Conservation (phyloP, 2,888 invertebrate genomes). For the Choreutis nemorana region DNA sequence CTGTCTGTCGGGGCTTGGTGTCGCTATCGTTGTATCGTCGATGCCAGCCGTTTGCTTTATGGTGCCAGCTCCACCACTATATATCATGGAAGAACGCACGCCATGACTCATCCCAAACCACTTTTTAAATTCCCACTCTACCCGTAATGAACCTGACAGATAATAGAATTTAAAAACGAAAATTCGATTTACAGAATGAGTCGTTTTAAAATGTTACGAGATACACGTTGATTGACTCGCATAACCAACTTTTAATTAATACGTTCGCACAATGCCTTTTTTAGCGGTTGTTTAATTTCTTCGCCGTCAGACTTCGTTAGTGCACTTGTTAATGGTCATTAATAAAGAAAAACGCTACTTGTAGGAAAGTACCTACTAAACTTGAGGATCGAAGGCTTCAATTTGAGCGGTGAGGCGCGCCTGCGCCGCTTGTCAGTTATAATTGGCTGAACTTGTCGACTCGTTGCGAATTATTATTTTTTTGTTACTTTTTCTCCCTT, state of each 20-base stretch:
- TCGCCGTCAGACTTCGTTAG: slow-evolving; percentile 18
- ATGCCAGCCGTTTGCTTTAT: slow-evolving; percentile 65
- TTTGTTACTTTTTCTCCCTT: slow-evolving; percentile 48
- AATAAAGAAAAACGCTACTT: slow-evolving; percentile 11
- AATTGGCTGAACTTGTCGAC: slow-evolving; percentile 66
- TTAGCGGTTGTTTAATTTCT: background rate
- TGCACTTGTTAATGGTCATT: too few relatives aligned
- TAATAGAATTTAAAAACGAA: slow-evolving; percentile 35
- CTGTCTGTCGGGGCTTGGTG: slow-evolving; percentile 58
- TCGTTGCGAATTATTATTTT: slow-evolving; percentile 42
- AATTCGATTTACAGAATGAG: background rate
- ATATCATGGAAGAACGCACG: slow-evolving; percentile 64
- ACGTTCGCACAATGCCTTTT: background rate
- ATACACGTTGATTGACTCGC: background rate
- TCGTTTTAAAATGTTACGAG: slow-evolving; percentile 3
- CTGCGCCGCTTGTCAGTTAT: slow-evolving; percentile 61
- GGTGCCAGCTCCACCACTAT: slow-evolving; percentile 62
- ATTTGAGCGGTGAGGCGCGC: slow-evolving; percentile 47
- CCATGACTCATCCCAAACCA: slow-evolving; percentile 60
- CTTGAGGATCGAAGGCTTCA: slow-evolving; percentile 32
- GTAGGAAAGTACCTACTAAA: slow-evolving; percentile 19
- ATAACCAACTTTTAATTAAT: background rate
- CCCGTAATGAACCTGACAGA: slow-evolving; percentile 51
- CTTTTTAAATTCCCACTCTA: slow-evolving; percentile 57
- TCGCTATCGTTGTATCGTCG: slow-evolving; percentile 65